phyloP scores from a whole-genome alignment of 2,888 invertebrate genomes.

The Myathropa florea region DNA sequence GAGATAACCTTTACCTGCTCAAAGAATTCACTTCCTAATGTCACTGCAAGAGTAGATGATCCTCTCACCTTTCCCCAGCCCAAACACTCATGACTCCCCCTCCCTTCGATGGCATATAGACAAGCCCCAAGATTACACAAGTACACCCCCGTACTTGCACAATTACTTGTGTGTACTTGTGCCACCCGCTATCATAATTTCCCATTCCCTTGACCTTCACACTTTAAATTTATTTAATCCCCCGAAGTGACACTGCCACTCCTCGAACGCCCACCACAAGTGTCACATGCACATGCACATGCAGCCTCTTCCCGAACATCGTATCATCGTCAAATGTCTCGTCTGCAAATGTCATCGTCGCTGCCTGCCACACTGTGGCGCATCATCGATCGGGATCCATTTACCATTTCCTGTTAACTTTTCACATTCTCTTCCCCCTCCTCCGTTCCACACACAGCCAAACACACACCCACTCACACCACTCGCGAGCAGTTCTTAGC shows the following conservation, averaged over 20 bases:
- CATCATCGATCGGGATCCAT: conserved; percentile 25
- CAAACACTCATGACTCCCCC: too few species aligned
- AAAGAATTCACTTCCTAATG: background rate
- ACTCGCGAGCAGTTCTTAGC: background rate
- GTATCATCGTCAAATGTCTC: conserved; percentile 22
- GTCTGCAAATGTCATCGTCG: conserved; percentile 35
- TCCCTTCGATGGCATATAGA: background rate
- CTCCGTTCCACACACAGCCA: background rate
- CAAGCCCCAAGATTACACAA: too few species aligned
- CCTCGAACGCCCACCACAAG: background rate
- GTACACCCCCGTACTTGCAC: too few species aligned
- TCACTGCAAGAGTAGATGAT: background rate
- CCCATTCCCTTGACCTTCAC: background rate
- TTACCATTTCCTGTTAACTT: conserved; percentile 40
- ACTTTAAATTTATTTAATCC: background rate
- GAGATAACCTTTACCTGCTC: background rate
- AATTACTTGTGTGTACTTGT: too few species aligned
- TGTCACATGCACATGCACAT: background rate
- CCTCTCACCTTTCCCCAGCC: background rate
- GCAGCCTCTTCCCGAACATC: background rate
- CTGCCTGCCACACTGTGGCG: conserved; percentile 27
- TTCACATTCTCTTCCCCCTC: conserved; percentile 16
- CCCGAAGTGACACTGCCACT: too few species aligned
- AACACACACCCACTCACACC: background rate
- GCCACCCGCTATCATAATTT: background rate